Evolutionary conservation across 2,113 vertebrate genomes (phyloP).

Genomic region (Paradoxurus hermaphroditus): DNA sequence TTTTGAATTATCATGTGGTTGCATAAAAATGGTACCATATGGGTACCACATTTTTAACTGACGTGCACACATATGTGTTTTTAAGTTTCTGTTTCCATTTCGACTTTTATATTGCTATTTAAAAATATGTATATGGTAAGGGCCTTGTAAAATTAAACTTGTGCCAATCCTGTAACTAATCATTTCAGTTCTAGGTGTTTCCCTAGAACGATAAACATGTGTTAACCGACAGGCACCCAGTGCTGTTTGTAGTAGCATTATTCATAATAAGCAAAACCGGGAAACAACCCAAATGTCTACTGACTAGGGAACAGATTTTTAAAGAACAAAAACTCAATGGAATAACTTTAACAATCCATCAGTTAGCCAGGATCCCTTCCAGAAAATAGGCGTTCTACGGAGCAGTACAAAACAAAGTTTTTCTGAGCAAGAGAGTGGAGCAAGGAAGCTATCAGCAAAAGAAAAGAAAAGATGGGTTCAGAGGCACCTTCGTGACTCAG

Average conservation of each 20-base stretch:
- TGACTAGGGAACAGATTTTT: neutral
- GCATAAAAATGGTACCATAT: neutral
- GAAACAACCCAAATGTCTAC: neutral
- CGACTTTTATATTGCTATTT: neutral
- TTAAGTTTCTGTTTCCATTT: neutral
- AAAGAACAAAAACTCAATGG: neutral
- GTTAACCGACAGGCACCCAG: neutral
- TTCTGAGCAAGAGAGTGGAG: neutral
- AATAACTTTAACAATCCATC: neutral
- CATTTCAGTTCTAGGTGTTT: neutral
- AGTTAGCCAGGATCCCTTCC: no score
- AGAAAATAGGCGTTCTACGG: neutral
- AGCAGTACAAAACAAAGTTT: neutral
- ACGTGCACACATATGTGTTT: neutral
- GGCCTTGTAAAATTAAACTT: neutral
- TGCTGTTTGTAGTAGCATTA: neutral
- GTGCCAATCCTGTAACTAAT: neutral
- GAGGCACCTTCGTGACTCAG: no score
- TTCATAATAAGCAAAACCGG: neutral
- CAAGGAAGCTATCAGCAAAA: neutral
- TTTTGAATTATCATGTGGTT: neutral
- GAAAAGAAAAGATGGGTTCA: neutral
- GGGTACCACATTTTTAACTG: neutral
- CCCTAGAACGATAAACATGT: neutral
- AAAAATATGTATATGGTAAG: neutral